Conservation (phyloP, 2,888 invertebrate species). For the Barypeithes pellucidus region DNA sequence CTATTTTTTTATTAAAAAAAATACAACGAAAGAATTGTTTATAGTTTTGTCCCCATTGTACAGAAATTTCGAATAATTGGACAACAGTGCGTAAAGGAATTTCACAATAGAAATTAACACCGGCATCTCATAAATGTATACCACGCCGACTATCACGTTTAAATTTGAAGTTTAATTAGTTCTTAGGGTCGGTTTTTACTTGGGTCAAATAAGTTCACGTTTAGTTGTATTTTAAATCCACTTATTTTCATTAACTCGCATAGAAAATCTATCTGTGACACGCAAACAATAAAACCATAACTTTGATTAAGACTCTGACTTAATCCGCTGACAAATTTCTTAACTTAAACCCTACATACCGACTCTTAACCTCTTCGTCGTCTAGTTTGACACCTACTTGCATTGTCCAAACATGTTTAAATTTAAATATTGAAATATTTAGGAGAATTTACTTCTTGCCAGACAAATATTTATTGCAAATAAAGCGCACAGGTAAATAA, state of each 20-base stretch:
- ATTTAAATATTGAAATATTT: conserved; percentile 29
- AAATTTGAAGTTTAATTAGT: conserved; percentile 33
- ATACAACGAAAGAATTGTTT: too few species aligned
- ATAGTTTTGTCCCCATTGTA: neutral
- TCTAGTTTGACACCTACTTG: conserved; percentile 27
- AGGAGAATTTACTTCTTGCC: neutral
- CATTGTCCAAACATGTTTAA: conserved; percentile 10
- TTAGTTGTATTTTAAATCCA: too few species aligned
- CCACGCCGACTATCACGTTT: conserved; percentile 28
- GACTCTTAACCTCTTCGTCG: neutral
- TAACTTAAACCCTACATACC: neutral
- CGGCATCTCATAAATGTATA: conserved; percentile 18
- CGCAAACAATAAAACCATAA: too few species aligned
- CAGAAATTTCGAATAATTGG: neutral
- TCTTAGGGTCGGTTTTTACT: conserved; percentile 14
- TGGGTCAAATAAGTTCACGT: neutral
- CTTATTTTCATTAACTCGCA: too few species aligned
- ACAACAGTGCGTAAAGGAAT: neutral
- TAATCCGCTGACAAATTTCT: neutral
- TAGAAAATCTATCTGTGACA: too few species aligned
- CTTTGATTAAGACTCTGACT: too few species aligned
- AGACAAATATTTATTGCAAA: conserved; percentile 25
- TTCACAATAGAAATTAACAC: conserved; percentile 41
- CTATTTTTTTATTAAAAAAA: too few species aligned
- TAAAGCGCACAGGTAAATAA: neutral